Conservation (phyloP, 35 echinoderm and acorn worm species). For the Strongylocentrotus purpuratus region DNA sequence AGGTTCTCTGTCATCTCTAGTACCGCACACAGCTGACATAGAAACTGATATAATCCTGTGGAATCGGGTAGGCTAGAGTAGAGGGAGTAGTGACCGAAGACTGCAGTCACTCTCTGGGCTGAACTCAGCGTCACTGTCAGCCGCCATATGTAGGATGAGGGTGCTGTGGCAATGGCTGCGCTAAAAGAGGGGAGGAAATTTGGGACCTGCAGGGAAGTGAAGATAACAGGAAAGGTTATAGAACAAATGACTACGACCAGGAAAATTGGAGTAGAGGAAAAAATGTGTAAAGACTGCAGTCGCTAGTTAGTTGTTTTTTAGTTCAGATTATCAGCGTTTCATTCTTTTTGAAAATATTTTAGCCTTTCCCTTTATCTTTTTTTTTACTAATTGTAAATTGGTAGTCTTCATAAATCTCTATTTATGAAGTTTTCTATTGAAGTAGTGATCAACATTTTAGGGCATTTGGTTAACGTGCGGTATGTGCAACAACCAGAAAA, state of each 20-base stretch:
- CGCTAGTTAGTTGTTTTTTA: too few relatives aligned
- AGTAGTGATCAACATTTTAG: too few relatives aligned
- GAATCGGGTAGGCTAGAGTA: slow-evolving; percentile 9
- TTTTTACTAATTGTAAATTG: too few relatives aligned
- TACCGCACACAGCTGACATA: slow-evolving; percentile 46
- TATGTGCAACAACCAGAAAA: too few relatives aligned
- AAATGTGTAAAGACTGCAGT: too few relatives aligned
- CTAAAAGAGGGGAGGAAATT: slow-evolving; percentile 80
- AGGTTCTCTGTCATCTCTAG: slow-evolving; percentile 59
- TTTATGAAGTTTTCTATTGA: too few relatives aligned
- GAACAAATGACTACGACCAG: too few relatives aligned
- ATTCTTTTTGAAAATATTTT: too few relatives aligned
- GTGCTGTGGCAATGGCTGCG: slow-evolving; percentile 71
- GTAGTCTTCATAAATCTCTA: too few relatives aligned
- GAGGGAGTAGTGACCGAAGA: slow-evolving; percentile 31
- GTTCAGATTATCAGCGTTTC: too few relatives aligned
- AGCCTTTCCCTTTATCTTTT: too few relatives aligned
- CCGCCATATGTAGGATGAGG: slow-evolving; percentile 72
- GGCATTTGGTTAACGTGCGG: too few relatives aligned
- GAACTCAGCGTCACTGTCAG: slow-evolving; percentile 54
- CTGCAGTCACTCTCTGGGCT: slow-evolving; percentile 48
- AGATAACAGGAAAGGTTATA: neutral
- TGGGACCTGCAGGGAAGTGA: slow-evolving; percentile 52
- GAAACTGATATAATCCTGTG: slow-evolving; percentile 16
- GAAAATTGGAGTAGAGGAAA: neutral